These are phyloP conservation scores for Drosophila parthenogenetica DNA, from an alignment of 2,888 invertebrate genomes.

Conservation along the genomic window DNA sequence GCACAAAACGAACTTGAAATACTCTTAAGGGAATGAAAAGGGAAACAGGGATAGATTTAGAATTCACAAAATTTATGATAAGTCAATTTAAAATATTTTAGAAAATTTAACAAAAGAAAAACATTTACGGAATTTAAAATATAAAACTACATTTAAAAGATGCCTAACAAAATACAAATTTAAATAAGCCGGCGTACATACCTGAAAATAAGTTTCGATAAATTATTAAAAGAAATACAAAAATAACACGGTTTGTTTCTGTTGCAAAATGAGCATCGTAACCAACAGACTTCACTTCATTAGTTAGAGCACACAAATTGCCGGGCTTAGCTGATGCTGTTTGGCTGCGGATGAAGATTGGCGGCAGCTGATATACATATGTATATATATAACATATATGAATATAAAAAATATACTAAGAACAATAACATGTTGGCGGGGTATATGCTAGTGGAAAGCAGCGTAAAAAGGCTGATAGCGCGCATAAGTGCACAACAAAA, in stretches of 20 bases:
- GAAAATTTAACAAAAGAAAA: no score
- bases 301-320: conserved; percentile 59
- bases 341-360: conserved; percentile 59
- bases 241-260: neutral
- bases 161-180: no score
- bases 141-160: no score
- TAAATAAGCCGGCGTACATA: no score
- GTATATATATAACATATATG: conserved; percentile 7
- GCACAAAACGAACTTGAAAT: conserved; percentile 10
- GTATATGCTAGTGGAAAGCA: conserved; percentile 24
- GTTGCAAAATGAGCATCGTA: neutral
- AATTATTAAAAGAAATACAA: no score
- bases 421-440: conserved; percentile 49
- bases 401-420: conserved; percentile 39
- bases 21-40: conserved; percentile 22
- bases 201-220: no score
- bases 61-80: no score
- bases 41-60: no score
- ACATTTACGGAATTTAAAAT: no score
- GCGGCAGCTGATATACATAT: conserved; percentile 55
- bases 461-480: conserved; percentile 70
- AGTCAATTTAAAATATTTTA: no score
- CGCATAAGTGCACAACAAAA: conserved; percentile 75
- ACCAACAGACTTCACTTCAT: neutral
- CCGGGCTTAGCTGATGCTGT: conserved; percentile 36